phyloP scores from a whole-genome alignment of 2,797 vertebrate genomes.

The Potorous gilbertii region DNA sequence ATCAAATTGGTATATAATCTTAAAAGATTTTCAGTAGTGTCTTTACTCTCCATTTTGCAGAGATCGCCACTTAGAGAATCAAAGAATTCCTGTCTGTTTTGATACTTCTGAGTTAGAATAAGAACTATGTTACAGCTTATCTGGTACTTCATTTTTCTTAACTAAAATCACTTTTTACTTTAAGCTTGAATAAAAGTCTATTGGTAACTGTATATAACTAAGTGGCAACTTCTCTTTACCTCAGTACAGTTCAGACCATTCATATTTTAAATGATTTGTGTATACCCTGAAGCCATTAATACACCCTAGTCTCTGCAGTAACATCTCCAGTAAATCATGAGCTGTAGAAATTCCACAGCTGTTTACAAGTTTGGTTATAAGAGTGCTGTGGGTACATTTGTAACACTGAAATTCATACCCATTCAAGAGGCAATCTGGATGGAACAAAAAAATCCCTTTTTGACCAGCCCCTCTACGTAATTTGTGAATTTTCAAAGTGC shows the following conservation, averaged over 20 bases:
- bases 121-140: slow-evolving; percentile 66
- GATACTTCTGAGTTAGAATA: slow-evolving; percentile 76
- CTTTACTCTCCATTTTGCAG: slow-evolving; percentile 67
- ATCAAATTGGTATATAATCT: slow-evolving; percentile 70
- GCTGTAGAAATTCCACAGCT: slow-evolving; percentile 49
- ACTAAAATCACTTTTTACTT: slow-evolving; percentile 75
- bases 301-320: slow-evolving; percentile 43
- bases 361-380: slow-evolving; percentile 50
- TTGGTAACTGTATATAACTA: slow-evolving; percentile 77
- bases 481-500: slow-evolving; percentile 59
- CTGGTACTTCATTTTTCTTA: slow-evolving; percentile 76
- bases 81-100: slow-evolving; percentile 67
- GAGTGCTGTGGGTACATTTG: slow-evolving; percentile 16
- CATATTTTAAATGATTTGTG: slow-evolving; percentile 59
- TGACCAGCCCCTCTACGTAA: slow-evolving; percentile 17
- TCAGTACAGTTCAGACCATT: slow-evolving; percentile 69
- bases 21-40: slow-evolving; percentile 60
- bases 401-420: slow-evolving; percentile 24
- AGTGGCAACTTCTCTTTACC: slow-evolving; percentile 80
- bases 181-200: slow-evolving; percentile 80
- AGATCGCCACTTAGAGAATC: slow-evolving; percentile 75
- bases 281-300: slow-evolving; percentile 67
- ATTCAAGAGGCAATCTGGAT: slow-evolving; percentile 28
- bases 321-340: slow-evolving; percentile 32
- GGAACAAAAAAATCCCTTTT: slow-evolving; percentile 24